Evolutionary conservation across 2,113 vertebrate species (phyloP).

Genomic region (Gambusia holbrooki): DNA sequence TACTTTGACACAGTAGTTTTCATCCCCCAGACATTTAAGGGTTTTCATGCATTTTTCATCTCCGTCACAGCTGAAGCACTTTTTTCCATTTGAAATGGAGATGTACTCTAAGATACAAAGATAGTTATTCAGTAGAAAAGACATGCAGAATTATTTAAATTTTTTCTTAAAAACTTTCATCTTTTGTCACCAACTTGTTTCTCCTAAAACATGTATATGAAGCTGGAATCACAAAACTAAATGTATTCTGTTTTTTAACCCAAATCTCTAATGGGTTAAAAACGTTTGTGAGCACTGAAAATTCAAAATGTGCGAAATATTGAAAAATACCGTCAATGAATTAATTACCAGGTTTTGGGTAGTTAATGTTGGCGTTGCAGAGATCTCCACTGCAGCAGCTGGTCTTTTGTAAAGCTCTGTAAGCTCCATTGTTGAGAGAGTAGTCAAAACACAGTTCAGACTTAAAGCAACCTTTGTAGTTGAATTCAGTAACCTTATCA

Average conservation of each 20-base stretch:
- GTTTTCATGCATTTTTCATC: slow-evolving; percentile 2
- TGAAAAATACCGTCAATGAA: neutral
- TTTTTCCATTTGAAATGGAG: slow-evolving; percentile 58
- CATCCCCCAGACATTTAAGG: slow-evolving; percentile 44
- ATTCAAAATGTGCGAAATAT: too few species aligned
- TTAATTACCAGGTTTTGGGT: slow-evolving; percentile 10
- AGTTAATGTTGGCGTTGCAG: slow-evolving; percentile 40
- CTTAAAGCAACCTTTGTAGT: neutral
- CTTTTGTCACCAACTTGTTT: too few species aligned
- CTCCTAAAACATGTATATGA: too few species aligned
- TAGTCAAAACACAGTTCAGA: slow-evolving; percentile 3
- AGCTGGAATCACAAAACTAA: too few species aligned
- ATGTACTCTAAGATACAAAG: neutral
- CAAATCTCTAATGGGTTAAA: too few species aligned
- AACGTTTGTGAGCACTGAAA: too few species aligned
- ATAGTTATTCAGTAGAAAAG: neutral
- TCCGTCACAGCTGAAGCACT: slow-evolving; percentile 50
- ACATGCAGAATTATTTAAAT: too few species aligned
- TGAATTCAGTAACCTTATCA: accelerated
- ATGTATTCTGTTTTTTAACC: too few species aligned
- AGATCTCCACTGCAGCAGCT: slow-evolving; percentile 41
- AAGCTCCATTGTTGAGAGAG: slow-evolving; percentile 15
- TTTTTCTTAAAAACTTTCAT: too few species aligned
- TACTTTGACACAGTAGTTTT: slow-evolving; percentile 55
- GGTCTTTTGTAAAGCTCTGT: neutral